Evolutionary conservation across 2,797 vertebrate genomes (phyloP).

Genomic region (Myotis findleyi): DNA sequence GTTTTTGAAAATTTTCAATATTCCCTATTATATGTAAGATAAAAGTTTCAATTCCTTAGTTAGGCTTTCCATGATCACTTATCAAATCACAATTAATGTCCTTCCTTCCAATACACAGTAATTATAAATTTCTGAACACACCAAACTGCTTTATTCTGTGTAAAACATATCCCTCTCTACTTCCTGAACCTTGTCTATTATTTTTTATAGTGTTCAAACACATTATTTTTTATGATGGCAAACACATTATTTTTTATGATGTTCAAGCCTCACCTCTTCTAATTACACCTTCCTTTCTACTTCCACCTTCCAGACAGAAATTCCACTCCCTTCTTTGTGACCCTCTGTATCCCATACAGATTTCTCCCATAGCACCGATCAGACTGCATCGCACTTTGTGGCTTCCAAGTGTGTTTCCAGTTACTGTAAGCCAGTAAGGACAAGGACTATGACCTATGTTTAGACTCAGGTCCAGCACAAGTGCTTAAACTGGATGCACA

Average conservation of each 20-base stretch:
- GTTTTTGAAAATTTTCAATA: not conserved
- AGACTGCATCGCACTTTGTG: not conserved
- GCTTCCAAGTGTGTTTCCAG: not conserved
- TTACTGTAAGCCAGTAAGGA: not conserved
- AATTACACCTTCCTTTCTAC: not conserved
- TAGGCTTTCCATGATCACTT: not conserved
- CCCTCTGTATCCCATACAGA: not conserved
- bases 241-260: constrained; percentile 4
- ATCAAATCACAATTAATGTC: constrained; percentile 3
- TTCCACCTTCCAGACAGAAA: not conserved
- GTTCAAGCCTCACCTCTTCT: not conserved
- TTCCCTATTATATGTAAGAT: not conserved
- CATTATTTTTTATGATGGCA: not conserved
- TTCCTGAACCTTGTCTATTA: not conserved
- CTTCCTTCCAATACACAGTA: not conserved
- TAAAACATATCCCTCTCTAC: not conserved
- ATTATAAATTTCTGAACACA: not conserved
- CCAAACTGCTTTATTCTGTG: not conserved
- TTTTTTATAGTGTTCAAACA: not conserved
- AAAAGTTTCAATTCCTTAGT: constrained; percentile 15
- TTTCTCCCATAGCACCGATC: not conserved
- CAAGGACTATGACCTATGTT: not conserved
- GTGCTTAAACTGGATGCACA: not conserved
- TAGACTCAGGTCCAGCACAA: not conserved
- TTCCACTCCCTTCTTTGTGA: not conserved